These are phyloP conservation scores for Choreutis nemorana DNA, from an alignment of 2,888 invertebrate species.

Conservation along the genomic window DNA sequence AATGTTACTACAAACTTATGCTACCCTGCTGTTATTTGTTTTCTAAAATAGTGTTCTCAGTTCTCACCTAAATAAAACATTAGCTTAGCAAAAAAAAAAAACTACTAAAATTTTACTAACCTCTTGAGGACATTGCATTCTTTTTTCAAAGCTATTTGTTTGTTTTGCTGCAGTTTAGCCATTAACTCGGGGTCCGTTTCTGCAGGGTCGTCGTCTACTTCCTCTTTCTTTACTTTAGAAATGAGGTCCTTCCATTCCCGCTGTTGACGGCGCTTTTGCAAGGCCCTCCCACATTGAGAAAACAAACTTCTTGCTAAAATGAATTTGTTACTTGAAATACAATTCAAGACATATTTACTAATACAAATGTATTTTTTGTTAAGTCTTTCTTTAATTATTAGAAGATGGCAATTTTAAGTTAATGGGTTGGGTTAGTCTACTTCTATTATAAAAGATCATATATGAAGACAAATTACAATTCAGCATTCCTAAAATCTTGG, in stretches of 20 bases:
- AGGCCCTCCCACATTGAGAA: constrained; percentile 32
- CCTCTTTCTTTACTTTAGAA: constrained; percentile 23
- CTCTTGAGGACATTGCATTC: constrained; percentile 28
- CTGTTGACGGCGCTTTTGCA: constrained; percentile 33
- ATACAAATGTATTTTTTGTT: too few species aligned
- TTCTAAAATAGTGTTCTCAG: too few species aligned
- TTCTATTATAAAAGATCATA: too few species aligned
- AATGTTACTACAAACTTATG: too few species aligned
- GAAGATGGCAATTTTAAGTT: too few species aligned
- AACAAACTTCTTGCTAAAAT: constrained; percentile 31
- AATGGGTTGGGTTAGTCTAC: too few species aligned
- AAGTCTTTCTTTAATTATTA: too few species aligned
- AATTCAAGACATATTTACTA: too few species aligned
- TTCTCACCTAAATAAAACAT: not conserved
- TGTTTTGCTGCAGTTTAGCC: constrained; percentile 61
- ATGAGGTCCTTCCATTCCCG: constrained; percentile 45
- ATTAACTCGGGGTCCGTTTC: constrained; percentile 53
- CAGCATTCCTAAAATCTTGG: too few species aligned
- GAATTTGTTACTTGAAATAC: too few species aligned
- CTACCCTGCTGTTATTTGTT: too few species aligned
- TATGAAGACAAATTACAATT: too few species aligned
- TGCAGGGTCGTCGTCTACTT: constrained; percentile 60
- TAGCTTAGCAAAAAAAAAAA: not conserved
- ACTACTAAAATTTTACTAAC: constrained; percentile 13
- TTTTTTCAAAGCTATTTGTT: constrained; percentile 20